Evolutionary conservation across 2,888 invertebrate species (phyloP).

Genomic region (Tipula helvola): DNA sequence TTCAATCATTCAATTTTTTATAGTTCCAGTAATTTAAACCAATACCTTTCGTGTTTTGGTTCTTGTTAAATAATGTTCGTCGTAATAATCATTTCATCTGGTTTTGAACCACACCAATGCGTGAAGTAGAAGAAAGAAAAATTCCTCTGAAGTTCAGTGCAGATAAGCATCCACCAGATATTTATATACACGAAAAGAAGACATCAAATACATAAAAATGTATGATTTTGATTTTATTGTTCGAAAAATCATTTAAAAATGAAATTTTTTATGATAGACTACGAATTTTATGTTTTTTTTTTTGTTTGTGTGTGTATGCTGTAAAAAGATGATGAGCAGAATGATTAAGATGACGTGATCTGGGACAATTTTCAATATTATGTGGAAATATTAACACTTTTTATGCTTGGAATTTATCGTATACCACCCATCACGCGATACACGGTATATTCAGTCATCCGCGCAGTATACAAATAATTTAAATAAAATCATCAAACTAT

Average conservation of each 20-base stretch:
- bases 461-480: background rate
- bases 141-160: background rate
- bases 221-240: background rate
- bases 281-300: background rate
- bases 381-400: background rate
- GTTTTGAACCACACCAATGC: background rate
- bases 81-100: background rate
- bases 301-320: background rate
- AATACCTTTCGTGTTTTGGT: background rate
- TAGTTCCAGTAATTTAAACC: background rate
- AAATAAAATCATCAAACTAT: background rate
- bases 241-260: background rate
- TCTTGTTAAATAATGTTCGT: background rate
- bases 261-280: background rate
- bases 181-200: background rate
- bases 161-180: background rate
- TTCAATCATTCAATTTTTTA: background rate
- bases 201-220: background rate
- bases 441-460: background rate
- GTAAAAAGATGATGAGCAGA: background rate
- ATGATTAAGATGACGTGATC: background rate
- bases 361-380: background rate
- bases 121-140: background rate
- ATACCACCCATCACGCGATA: background rate
- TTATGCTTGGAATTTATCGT: background rate